These are phyloP conservation scores for Eueremaeus valkanovi DNA, from an alignment of 2,888 invertebrate genomes.

Conservation along the genomic window DNA sequence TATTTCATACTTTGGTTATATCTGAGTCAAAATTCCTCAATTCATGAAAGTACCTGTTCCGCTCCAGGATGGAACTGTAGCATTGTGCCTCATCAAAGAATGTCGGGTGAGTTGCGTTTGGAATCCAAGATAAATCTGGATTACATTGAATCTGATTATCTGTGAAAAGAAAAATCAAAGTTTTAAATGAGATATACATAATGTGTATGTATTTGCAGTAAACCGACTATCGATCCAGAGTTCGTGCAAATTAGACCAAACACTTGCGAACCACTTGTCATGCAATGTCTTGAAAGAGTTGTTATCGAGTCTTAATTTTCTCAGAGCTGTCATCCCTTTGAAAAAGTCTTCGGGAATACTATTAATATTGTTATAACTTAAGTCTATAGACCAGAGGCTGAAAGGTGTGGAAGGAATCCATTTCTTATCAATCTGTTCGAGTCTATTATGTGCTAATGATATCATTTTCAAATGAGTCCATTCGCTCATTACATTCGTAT, in stretches of 20 bases:
- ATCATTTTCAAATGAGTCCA: slow-evolving; percentile 22
- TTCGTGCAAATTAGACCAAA: neutral
- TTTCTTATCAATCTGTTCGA: too few species aligned
- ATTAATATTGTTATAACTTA: slow-evolving; percentile 8
- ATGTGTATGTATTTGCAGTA: too few species aligned
- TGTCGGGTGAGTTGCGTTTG: neutral
- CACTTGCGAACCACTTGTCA: neutral
- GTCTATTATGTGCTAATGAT: slow-evolving; percentile 23
- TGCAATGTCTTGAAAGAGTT: neutral
- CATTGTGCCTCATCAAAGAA: slow-evolving; percentile 11
- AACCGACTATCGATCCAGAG: slow-evolving; percentile 17
- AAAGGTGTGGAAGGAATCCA: neutral
- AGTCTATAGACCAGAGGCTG: slow-evolving; percentile 7
- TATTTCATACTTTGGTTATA: neutral
- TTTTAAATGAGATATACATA: too few species aligned
- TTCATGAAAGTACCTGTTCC: neutral
- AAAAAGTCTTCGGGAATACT: slow-evolving; percentile 7
- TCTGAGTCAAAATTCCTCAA: neutral
- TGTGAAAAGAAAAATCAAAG: neutral
- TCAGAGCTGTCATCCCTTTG: slow-evolving; percentile 8
- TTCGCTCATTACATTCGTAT: slow-evolving; percentile 2
- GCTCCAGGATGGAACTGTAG: neutral
- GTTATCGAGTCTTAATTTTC: slow-evolving; percentile 30
- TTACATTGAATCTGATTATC: neutral
- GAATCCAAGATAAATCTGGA: neutral